Base-by-base conservation (phyloP, 2,888 invertebrate species). In the Notodonta dromedarius region DNA sequence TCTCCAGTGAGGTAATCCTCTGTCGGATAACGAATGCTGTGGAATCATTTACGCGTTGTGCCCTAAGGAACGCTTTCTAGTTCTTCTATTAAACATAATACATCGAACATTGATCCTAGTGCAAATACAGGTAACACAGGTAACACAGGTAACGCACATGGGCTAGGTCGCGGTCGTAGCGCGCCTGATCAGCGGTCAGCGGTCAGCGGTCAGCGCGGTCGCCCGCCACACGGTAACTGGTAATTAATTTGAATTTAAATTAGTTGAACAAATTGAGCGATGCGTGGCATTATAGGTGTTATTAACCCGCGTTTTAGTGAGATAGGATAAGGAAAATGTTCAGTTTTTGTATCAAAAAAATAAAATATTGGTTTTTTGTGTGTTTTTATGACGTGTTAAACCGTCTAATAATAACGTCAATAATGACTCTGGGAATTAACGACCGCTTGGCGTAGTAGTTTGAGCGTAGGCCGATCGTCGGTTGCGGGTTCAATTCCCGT, bases 221-320 rank as follows among this genome's bases (percentile, higher is more conserved):
- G 8, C 16, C 16, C 50, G 14, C 16, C 50, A 16, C 50, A 50
- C 50, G 16, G 50, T 50, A 9, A 50, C 50, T 11, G 9, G 16
- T 16, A 50, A 50, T 48, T 48, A 48, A 48, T 48, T 48, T 50
- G 50, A 50, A 50, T 50, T 16, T 16, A 50, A 50, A 50, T 50
- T 50, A 50, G 50, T 50, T 50, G 14, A 16, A 8, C 11, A 16
- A 50, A 50, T 50, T 16, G 50, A 50, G n/a, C 16, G 16, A 8
- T 50, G 9, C 50, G 16, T 16, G 16, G 1, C 16, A 50, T 11
- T 9, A 50, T 8, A 50, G 11, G 11, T 11, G 14, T n/a, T 42
- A 42, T 42, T 42, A 42, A 35, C 35, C 35, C 35, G 24, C 24
- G 35, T 35, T 35, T 35, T 4, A 7, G 7, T 35, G 35, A 7